Conservation (phyloP, 2,888 invertebrate species). For the Helleia helle region DNA sequence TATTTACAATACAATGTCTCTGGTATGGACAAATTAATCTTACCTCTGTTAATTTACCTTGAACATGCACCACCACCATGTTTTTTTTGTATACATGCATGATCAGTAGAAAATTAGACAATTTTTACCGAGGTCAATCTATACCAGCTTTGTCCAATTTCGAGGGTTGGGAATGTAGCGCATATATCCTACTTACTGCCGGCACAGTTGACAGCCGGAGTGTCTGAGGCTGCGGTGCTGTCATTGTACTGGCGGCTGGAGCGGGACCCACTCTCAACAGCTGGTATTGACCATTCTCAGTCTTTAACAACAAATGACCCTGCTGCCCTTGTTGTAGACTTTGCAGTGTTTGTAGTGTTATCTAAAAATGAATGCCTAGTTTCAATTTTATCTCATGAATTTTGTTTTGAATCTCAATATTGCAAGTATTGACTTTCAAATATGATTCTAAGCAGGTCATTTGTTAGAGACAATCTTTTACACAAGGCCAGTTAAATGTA, state of each 20-base stretch:
- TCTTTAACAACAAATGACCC: conserved; percentile 92
- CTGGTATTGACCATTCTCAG: conserved; percentile 97
- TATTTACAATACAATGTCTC: neutral
- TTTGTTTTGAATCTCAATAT: conserved; percentile 4
- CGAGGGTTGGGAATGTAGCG: conserved; percentile 32
- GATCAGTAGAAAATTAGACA: conserved; percentile 41
- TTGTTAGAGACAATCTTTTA: conserved; percentile 17
- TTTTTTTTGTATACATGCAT: conserved; percentile 48
- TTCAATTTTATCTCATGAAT: conserved; percentile 34
- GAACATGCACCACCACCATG: conserved; percentile 58
- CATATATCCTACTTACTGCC: conserved; percentile 84
- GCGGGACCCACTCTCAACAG: conserved; percentile 87
- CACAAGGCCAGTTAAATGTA: conserved; percentile 10
- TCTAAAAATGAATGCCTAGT: conserved; percentile 76
- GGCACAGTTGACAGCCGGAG: conserved; percentile 91
- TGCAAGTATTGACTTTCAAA: conserved; percentile 6
- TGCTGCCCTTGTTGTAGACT: conserved; percentile 91
- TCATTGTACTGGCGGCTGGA: conserved; percentile 73
- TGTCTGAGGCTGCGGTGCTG: conserved; percentile 78
- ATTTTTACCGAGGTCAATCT: conserved; percentile 14
- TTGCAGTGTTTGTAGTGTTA: conserved; percentile 90
- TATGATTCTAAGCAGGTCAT: conserved; percentile 21
- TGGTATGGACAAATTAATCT: conserved; percentile 23
- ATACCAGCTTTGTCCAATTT: conserved; percentile 29
- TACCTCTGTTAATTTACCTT: conserved; percentile 50